A percentile compares a stretch with the other conserved stretches of the same genome.
Evolutionary conservation across 1,140 invertebrate genomes (phyloP).

Genomic region (Spodoptera litura): DNA sequence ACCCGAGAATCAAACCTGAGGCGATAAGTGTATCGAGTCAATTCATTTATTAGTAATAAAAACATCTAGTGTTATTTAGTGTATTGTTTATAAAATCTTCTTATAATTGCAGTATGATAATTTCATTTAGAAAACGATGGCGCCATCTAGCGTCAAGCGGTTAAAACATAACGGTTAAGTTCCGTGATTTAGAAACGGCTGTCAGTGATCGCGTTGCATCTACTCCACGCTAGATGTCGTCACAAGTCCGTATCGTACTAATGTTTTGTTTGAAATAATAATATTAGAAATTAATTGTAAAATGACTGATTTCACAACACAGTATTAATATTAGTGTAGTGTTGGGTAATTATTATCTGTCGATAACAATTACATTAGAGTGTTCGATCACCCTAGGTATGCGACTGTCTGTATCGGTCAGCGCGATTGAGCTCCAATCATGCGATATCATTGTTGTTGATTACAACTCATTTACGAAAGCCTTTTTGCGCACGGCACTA

Average conservation of each 20-base stretch:
- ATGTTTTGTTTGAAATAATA: background rate
- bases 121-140: background rate
- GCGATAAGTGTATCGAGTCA: too few relatives aligned
- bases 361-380: constrained; percentile 4
- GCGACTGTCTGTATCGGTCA: constrained; percentile 14
- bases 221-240: constrained; percentile 26
- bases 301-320: background rate
- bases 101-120: too few relatives aligned
- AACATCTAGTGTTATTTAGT: too few relatives aligned
- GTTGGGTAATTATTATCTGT: background rate
- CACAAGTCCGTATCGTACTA: background rate
- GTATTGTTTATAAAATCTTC: too few relatives aligned
- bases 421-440: constrained; percentile 13
- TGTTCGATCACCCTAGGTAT: background rate
- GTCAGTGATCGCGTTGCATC: background rate
- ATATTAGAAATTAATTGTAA: background rate
- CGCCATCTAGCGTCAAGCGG: constrained; percentile 33
- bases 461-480: constrained; percentile 63
- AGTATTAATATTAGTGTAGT: constrained; percentile 8
- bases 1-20: too few relatives aligned
- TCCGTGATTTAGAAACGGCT: background rate
- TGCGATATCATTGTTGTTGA: constrained; percentile 41
- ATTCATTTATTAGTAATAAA: too few relatives aligned
- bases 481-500: constrained; percentile 75
- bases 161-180: background rate